Evolutionary conservation across 1,140 invertebrate species (phyloP).

Genomic region (Popillia japonica): DNA sequence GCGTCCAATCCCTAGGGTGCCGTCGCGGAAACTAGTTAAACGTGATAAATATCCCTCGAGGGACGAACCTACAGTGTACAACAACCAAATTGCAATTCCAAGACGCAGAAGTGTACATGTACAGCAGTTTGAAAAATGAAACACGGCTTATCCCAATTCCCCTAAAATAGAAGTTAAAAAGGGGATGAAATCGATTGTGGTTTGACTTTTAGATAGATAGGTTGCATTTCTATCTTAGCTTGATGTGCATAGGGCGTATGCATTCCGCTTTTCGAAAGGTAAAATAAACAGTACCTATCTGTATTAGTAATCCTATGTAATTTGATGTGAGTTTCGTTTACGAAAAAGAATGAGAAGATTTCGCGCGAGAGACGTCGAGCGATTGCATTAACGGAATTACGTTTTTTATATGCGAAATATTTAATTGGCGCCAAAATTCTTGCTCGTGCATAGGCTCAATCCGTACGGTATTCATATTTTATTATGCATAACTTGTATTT

Average conservation of each 20-base stretch:
- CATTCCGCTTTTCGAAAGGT: no score
- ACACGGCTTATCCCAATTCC: neutral
- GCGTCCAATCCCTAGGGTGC: neutral
- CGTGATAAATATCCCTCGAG: neutral
- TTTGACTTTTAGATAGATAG: neutral
- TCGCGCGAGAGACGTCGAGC: no score
- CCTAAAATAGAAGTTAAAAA: neutral
- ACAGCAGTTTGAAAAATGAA: conserved; percentile 9
- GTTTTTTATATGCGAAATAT: no score
- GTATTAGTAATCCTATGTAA: no score
- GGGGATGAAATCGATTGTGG: neutral
- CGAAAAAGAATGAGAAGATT: no score
- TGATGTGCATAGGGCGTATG: neutral
- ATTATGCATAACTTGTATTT: conserved; percentile 33
- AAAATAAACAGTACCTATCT: no score
- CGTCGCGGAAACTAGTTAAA: neutral
- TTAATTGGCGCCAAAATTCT: conserved; percentile 19
- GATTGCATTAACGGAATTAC: no score
- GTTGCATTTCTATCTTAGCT: neutral
- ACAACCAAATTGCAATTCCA: neutral
- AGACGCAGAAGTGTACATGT: neutral
- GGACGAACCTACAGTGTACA: neutral
- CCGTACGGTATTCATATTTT: neutral
- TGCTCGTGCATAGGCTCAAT: neutral
- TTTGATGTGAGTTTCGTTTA: no score